Conservation (phyloP, 1,140 invertebrate species). For the Maconellicoccus hirsutus region DNA sequence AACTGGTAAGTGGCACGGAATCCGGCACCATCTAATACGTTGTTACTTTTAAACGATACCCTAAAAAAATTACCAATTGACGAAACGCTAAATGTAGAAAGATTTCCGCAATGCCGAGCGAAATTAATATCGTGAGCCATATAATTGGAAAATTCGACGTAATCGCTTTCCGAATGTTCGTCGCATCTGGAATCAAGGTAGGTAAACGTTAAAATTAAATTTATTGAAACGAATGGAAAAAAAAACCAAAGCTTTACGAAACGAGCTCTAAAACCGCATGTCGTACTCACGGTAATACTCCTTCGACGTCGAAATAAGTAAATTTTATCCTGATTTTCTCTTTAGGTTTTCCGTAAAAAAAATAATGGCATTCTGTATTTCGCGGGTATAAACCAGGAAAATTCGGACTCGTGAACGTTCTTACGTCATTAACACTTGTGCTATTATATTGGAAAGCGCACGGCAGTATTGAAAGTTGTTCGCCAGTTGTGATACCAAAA, state of each 20-base stretch:
- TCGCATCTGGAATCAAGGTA: slow-evolving; percentile 59
- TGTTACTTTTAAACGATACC: slow-evolving; percentile 87
- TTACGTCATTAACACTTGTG: slow-evolving; percentile 44
- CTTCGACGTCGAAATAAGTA: slow-evolving; percentile 82
- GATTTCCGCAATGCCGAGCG: slow-evolving; percentile 70
- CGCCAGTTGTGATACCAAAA: slow-evolving; percentile 67
- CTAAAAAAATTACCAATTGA: slow-evolving; percentile 88
- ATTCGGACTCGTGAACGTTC: slow-evolving; percentile 82
- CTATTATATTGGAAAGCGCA: slow-evolving; percentile 75
- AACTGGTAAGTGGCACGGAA: slow-evolving; percentile 87
- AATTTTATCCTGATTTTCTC: slow-evolving; percentile 80
- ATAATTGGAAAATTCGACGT: slow-evolving; percentile 88
- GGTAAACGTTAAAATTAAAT: slow-evolving; percentile 26
- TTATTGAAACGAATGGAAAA: slow-evolving; percentile 25
- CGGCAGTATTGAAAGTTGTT: slow-evolving; percentile 57
- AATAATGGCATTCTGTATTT: slow-evolving; percentile 88
- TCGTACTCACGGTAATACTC: slow-evolving; percentile 67
- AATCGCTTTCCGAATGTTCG: slow-evolving; percentile 76
- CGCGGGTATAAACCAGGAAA: slow-evolving; percentile 84
- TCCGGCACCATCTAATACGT: slow-evolving; percentile 80
- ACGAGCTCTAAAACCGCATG: neutral
- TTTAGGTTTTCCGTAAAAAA: slow-evolving; percentile 69
- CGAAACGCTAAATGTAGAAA: slow-evolving; percentile 37
- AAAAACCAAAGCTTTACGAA: neutral
- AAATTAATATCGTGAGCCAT: slow-evolving; percentile 75